Conservation (phyloP, 1,140 invertebrate species). For the Drosophila orosa region DNA sequence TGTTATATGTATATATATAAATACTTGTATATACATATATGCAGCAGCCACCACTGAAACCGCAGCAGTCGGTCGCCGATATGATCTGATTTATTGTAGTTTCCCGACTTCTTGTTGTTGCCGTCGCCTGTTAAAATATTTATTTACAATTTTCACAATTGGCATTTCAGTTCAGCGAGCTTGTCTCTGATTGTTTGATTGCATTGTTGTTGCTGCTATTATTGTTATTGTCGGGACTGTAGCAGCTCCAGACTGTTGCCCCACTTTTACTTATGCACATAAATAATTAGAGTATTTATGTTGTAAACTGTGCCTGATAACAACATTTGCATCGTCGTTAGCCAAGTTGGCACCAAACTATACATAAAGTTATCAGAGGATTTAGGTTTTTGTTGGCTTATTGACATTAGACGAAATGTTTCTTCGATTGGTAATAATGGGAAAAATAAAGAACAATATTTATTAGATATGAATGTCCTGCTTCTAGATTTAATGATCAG, state of each 20-base stretch:
- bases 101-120: constrained; percentile 68
- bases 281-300: constrained; percentile 60
- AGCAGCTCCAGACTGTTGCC: constrained; percentile 45
- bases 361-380: constrained; percentile 14
- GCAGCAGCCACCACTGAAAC: constrained; percentile 37
- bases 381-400: background rate
- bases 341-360: constrained; percentile 37
- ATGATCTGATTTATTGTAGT: constrained; percentile 80
- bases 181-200: constrained; percentile 60
- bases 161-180: constrained; percentile 67
- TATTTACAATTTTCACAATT: constrained; percentile 83
- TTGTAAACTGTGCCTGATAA: constrained; percentile 40
- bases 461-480: too few relatives aligned
- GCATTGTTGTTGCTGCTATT: constrained; percentile 39
- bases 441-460: background rate
- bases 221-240: constrained; percentile 22
- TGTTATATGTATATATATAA: background rate
- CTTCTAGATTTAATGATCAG: too few relatives aligned
- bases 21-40: constrained; percentile 12
- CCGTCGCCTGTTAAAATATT: constrained; percentile 76
- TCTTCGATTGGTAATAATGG: background rate
- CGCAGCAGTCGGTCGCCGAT: constrained; percentile 61
- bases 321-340: constrained; percentile 49
- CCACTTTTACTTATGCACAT: constrained; percentile 69
- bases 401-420: background rate